phyloP scores from a whole-genome alignment of 2,113 vertebrate species.

The Sinosuthora webbiana region DNA sequence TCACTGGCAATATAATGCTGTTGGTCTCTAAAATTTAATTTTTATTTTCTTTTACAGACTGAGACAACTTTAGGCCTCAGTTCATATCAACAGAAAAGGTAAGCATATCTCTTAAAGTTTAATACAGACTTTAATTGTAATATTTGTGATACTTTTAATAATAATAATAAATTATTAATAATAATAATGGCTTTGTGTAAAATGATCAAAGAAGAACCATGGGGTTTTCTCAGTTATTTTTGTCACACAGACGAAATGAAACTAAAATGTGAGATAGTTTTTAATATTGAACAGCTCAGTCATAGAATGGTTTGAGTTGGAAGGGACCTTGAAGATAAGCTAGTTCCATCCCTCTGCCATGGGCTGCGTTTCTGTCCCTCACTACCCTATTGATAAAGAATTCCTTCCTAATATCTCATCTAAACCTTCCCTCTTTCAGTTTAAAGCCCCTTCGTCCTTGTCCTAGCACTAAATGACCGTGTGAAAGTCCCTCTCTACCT shows the following conservation, averaged over 20 bases:
- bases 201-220: background rate
- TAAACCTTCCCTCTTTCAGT: background rate
- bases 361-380: background rate
- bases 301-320: background rate
- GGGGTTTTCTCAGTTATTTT: background rate
- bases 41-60: constrained; percentile 70
- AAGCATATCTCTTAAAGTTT: constrained; percentile 21
- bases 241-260: background rate
- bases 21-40: background rate
- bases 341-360: background rate
- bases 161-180: background rate
- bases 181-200: background rate
- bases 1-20: background rate
- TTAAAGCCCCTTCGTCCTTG: background rate
- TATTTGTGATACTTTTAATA: background rate
- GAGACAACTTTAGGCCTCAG: constrained; percentile 80
- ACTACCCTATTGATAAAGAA: background rate
- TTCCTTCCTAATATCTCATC: background rate
- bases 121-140: background rate
- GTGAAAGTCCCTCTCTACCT: background rate
- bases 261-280: background rate
- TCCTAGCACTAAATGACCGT: background rate
- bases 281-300: background rate
- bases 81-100: constrained; percentile 85
- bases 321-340: background rate